Evolutionary conservation across 2,113 vertebrate species (phyloP).

Genomic region (Rhinoderma darwinii): DNA sequence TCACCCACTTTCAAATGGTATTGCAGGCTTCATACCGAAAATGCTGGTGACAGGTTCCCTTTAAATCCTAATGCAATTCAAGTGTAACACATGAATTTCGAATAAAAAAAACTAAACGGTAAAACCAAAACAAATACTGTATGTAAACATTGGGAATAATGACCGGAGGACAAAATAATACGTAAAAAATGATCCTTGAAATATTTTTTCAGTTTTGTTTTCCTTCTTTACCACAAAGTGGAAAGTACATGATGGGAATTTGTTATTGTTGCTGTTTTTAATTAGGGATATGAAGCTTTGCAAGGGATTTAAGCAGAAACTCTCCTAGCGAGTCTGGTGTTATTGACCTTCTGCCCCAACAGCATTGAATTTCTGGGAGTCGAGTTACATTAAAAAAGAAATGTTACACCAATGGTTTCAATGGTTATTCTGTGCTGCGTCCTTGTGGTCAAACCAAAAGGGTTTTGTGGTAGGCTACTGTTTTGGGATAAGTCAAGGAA

Average conservation of each 20-base stretch:
- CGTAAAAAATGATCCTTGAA: neutral
- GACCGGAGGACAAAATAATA: conserved; percentile 10
- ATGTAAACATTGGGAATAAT: neutral
- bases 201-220: conserved; percentile 16
- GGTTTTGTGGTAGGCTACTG: conserved; percentile 52
- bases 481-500: conserved; percentile 31
- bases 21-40: too few species aligned
- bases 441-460: conserved; percentile 50
- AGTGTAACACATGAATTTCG: conserved; percentile 28
- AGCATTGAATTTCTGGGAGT: conserved; percentile 40
- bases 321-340: conserved; percentile 42
- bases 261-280: conserved; percentile 55
- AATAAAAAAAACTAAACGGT: neutral
- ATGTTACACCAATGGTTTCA: conserved; percentile 35
- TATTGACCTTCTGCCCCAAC: conserved; percentile 48
- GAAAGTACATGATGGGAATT: conserved; percentile 44
- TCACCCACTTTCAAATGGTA: too few species aligned
- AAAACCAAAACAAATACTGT: conserved; percentile 18
- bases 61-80: neutral
- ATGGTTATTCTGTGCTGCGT: conserved; percentile 26
- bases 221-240: conserved; percentile 32
- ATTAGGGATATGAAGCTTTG: conserved; percentile 53
- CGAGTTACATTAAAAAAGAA: conserved; percentile 39
- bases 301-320: conserved; percentile 37
- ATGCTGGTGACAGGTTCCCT: too few species aligned